Evolutionary conservation across 1,140 invertebrate genomes (phyloP).

Genomic region (Drosophila subpulchrella): DNA sequence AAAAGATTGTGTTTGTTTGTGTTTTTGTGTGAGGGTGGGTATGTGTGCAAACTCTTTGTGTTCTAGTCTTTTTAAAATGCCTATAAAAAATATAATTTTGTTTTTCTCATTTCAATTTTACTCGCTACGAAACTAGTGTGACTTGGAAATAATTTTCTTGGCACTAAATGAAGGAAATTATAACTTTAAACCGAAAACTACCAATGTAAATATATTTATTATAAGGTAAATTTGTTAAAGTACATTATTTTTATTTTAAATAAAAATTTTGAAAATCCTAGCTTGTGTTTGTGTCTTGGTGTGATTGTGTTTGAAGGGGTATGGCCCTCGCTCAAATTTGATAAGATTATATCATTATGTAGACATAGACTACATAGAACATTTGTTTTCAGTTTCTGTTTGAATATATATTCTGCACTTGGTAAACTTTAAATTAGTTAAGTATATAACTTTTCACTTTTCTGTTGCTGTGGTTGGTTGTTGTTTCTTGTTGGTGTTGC

Average conservation of each 20-base stretch:
- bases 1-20: conserved; percentile 31
- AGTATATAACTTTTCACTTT: conserved; percentile 68
- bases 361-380: conserved; percentile 66
- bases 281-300: conserved; percentile 29
- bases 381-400: conserved; percentile 43
- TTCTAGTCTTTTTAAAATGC: conserved; percentile 56
- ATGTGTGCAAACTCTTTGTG: conserved; percentile 30
- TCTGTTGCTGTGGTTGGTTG: conserved; percentile 30
- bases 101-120: conserved; percentile 44
- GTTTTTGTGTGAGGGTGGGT: conserved; percentile 27
- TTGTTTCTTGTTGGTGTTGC: conserved; percentile 13
- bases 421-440: conserved; percentile 72
- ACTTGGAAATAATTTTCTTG: conserved; percentile 65
- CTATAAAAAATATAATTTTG: conserved; percentile 80
- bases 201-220: conserved; percentile 50
- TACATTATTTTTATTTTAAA: conserved; percentile 70
- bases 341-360: conserved; percentile 59
- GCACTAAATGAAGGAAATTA: conserved; percentile 55
- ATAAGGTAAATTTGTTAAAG: conserved; percentile 50
- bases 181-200: conserved; percentile 43
- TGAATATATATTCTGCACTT: conserved; percentile 50
- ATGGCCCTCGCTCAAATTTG: conserved; percentile 25
- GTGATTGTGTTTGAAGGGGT: conserved; percentile 23
- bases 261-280: conserved; percentile 50
- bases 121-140: conserved; percentile 53